phyloP scores from a whole-genome alignment of 2,888 invertebrate species.

The Eudasyphora cyanicolor region DNA sequence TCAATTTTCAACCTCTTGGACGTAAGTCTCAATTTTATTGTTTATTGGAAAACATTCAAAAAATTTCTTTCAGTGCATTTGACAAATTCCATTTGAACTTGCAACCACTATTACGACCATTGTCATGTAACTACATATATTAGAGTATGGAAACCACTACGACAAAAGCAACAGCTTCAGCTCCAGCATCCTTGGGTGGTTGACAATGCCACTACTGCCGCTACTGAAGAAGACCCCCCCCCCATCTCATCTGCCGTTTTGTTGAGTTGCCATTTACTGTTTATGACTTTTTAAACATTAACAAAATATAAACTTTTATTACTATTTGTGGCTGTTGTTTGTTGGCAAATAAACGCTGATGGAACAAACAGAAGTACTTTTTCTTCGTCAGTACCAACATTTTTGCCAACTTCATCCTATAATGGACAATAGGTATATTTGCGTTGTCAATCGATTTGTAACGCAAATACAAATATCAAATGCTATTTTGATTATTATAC shows the following conservation, averaged over 20 bases:
- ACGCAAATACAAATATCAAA: no score
- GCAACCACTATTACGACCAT: slow-evolving; percentile 21
- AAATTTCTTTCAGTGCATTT: not conserved
- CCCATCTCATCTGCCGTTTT: no score
- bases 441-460: no score
- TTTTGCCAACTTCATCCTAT: no score
- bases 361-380: slow-evolving; percentile 29
- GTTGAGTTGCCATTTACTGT: slow-evolving; percentile 42
- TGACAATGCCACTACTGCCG: not conserved
- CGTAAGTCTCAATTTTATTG: no score
- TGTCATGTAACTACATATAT: not conserved
- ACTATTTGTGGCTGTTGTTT: slow-evolving; percentile 35
- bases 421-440: no score
- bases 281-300: slow-evolving; percentile 54
- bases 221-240: not conserved
- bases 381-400: not conserved
- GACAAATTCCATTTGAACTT: slow-evolving; percentile 10
- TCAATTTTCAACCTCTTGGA: no score
- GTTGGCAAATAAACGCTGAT: slow-evolving; percentile 32
- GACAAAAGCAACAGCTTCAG: not conserved
- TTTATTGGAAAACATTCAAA: no score
- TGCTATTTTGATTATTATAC: no score
- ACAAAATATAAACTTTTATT: slow-evolving; percentile 54
- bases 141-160: not conserved
- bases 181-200: not conserved